Conservation (phyloP, 2,888 invertebrate genomes). For the Nebria brevicollis region DNA sequence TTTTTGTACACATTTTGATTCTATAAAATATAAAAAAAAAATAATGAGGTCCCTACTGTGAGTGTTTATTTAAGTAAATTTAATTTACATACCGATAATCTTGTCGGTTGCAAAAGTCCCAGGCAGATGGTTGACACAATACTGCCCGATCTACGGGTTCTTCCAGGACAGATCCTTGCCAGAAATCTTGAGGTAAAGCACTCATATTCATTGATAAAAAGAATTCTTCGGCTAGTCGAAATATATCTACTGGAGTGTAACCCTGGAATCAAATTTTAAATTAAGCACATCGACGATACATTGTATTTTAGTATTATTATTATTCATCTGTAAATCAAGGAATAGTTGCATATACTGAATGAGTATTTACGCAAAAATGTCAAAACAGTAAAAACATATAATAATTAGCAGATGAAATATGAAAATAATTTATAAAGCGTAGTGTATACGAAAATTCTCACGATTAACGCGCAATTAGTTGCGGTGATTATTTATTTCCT, state of each 20-base stretch:
- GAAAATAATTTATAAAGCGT: no score
- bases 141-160: conserved; percentile 81
- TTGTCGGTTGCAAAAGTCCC: conserved; percentile 91
- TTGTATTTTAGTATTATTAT: no score
- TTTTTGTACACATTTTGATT: conserved; percentile 88
- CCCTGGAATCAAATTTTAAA: conserved; percentile 67
- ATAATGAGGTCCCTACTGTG: not conserved
- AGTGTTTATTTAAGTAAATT: not conserved
- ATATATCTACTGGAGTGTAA: conserved; percentile 84
- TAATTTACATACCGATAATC: conserved; percentile 76
- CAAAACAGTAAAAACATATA: no score
- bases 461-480: no score
- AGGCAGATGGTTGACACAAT: conserved; percentile 91
- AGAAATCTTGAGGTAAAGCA: conserved; percentile 86
- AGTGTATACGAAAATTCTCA: no score
- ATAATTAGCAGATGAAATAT: no score
- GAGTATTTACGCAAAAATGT: no score
- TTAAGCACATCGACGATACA: not conserved
- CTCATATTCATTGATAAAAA: conserved; percentile 90
- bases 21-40: conserved; percentile 61
- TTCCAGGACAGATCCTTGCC: conserved; percentile 85
- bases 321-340: no score
- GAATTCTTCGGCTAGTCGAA: conserved; percentile 90
- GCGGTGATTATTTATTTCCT: no score
- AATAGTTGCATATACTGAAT: no score